Evolutionary conservation across 2,888 invertebrate genomes (phyloP).

Genomic region (Lymantria monacha): DNA sequence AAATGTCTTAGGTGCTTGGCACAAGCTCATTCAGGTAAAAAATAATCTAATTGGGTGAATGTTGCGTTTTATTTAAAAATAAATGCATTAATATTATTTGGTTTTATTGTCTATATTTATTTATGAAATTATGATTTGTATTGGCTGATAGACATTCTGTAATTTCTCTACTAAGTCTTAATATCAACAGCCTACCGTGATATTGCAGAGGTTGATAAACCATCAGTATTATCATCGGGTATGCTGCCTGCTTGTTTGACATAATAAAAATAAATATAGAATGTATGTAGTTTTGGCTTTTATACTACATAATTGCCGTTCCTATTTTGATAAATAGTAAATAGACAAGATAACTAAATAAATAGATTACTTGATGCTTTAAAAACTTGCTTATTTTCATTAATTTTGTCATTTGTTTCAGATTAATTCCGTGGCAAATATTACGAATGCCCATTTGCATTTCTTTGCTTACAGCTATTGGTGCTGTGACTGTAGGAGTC

Average conservation of each 20-base stretch:
- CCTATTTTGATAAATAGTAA: no score
- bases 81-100: background rate
- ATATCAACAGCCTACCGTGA: no score
- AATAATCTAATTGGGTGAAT: background rate
- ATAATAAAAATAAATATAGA: no score
- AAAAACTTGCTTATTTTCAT: background rate
- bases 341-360: no score
- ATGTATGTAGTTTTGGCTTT: no score
- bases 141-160: no score
- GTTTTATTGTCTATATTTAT: background rate
- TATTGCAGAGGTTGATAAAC: no score
- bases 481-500: background rate
- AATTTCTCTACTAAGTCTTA: no score
- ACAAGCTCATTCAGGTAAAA: background rate
- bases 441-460: conserved; percentile 13
- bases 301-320: no score
- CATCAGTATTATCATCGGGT: no score
- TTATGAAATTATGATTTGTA: no score
- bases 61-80: background rate
- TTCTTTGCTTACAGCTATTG: background rate
- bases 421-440: conserved; percentile 9
- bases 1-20: background rate
- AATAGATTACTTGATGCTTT: background rate
- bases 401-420: background rate
- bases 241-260: no score